Conservation (phyloP, 2,113 vertebrate genomes). For the Phalacrocorax carbo region DNA sequence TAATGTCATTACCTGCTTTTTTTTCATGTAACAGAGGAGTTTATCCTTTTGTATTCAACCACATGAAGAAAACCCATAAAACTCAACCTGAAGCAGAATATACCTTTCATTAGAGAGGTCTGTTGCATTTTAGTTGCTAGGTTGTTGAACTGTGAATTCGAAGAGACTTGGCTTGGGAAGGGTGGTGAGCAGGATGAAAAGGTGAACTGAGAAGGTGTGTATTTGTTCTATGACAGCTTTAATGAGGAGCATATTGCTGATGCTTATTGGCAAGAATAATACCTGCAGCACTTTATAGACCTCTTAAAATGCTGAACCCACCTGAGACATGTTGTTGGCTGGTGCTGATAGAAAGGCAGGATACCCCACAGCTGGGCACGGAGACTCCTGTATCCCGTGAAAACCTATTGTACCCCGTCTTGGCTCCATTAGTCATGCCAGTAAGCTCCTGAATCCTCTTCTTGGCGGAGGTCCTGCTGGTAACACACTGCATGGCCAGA, state of each 20-base stretch:
- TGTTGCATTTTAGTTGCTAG: constrained; percentile 10
- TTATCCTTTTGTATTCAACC: neutral
- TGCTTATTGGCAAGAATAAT: neutral
- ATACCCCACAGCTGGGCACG: neutral
- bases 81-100: neutral
- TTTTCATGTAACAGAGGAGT: neutral
- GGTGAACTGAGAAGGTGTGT: neutral
- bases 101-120: constrained; percentile 17
- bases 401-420: neutral
- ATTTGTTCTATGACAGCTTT: neutral
- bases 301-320: neutral
- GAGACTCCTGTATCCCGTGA: neutral
- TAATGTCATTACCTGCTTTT: neutral
- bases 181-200: neutral
- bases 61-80: constrained; percentile 24
- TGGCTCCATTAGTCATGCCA: neutral
- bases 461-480: neutral
- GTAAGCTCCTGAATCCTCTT: neutral
- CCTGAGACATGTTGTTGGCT: fast-evolving
- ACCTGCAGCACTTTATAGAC: neutral
- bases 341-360: neutral
- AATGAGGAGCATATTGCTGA: neutral
- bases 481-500: neutral
- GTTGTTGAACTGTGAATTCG: neutral
- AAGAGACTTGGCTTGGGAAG: neutral